Evolutionary conservation across 2,113 vertebrate genomes (phyloP), one percentile per base, ranked within the genome.

Genomic region (Oriolus oriolus): DNA sequence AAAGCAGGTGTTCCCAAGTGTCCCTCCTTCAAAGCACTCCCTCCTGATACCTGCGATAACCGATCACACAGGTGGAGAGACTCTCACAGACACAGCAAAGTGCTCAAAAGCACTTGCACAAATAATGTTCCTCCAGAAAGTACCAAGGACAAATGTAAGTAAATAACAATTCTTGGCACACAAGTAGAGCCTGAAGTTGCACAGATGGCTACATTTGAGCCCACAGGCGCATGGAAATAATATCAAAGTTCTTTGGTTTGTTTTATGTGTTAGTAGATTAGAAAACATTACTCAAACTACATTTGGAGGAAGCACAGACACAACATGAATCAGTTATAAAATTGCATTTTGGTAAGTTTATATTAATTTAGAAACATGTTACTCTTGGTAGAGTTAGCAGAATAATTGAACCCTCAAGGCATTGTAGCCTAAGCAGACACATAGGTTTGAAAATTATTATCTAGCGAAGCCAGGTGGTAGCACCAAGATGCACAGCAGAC

Each of bases 41-140:
- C 4, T 30, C 54, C 92, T 26, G 77, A 61, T 95, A 37, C 49
- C 89, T 27, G 1, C 61, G 93, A 87, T 92, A 96, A 95, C 53
- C 80, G 77, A 39, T 39, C 68, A 61, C 83, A 88, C 99, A 99
- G 99, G 97, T 99, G 99, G 85, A 56, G 39, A 68, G 96, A 96
- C 88, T 99, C 99, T 96, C 99, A 99, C 96, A 65, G 63, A 44
- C 90, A 96, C 97, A 96, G 97, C 89, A 80, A 88, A 78, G 91
- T 50, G 74, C 92, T 88, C 57, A 53, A 68, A 52, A 75, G 95
- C 93, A 91, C 94, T 96, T 88, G 91, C 82, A 96, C 90, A 96
- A 89, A 91, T 74, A 61, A 44, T 60, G 68, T 69, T 91, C 52
- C 41, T 59, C 76, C 50, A 78, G 91, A 64, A 73, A 57, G 42